Evolutionary conservation across 1,140 invertebrate species (phyloP), one percentile per base, ranked within the genome.

Genomic region (Zophobas morio): DNA sequence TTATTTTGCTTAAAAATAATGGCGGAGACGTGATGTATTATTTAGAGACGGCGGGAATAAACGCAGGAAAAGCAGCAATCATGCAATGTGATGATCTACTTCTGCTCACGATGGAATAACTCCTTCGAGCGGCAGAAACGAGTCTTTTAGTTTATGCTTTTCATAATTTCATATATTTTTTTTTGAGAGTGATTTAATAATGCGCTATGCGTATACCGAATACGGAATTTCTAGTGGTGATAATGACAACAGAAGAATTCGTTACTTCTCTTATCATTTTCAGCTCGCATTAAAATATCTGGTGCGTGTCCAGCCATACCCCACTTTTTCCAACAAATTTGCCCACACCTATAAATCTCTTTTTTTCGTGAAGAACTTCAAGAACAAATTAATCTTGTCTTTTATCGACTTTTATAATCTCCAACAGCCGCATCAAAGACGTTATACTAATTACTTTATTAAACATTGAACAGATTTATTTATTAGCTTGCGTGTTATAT

Each of bases 31-130:
- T 66, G 60, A 66, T 36, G 60, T 66, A 66, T 66, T 66, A 66
- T 66, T 66, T 66, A 66, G 60, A 66, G 57, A 63, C 35, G 57
- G 57, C 36, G 40, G 32, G 57, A 39, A 63, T 63, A 39, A 39
- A 63, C 57, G 57, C 35, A 63, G 40, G 6, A 37, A 63, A 39
- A 66, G 60, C 60, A 33, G 60, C 60, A 66, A 66, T 66, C 60
- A 66, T 66, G 60, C 60, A 42, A 66, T n/a, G 42, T 66, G 60
- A 66, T 66, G 60, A 66, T 66, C 60, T 66, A 66, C 60, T 66
- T 66, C 60, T 63, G 36, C 57, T 63, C 57, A 20, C 39, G 2
- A 66, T 40, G 60, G 39, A 66, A 66, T 66, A 33, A 32, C 20
- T 66, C 42, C 60, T 66, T 66, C 37, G n/a, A 66, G 60, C 20